A percentile compares a stretch with the other conserved stretches of the same genome.
Conservation (phyloP, 2,113 vertebrate species). For the Pao palembangensis region DNA sequence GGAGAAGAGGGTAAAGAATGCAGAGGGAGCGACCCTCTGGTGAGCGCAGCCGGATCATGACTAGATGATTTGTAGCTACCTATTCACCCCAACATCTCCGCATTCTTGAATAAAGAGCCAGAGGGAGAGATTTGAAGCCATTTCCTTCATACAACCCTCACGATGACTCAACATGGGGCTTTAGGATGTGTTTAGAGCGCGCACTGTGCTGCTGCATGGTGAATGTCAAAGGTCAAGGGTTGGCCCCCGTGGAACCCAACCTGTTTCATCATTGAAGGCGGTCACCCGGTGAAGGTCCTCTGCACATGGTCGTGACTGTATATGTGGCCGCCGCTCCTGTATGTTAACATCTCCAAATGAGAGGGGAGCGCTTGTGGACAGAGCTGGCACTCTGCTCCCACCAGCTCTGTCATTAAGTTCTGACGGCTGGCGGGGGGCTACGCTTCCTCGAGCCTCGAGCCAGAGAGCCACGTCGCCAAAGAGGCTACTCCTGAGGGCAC, state of each 20-base stretch:
- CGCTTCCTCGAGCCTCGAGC: conserved; percentile 14
- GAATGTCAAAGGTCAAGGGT: too few relatives aligned
- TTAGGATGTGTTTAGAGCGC: not conserved
- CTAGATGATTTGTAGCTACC: conserved; percentile 1
- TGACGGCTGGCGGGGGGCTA: conserved; percentile 32
- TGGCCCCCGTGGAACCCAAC: too few relatives aligned
- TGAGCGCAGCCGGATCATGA: not conserved
- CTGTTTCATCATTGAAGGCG: too few relatives aligned
- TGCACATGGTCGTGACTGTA: not conserved
- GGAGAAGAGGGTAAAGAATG: conserved; percentile 21
- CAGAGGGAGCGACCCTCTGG: conserved; percentile 20
- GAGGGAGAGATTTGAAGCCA: not conserved
- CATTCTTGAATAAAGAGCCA: not conserved
- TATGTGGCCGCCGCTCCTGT: conserved; percentile 7
- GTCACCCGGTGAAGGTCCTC: not conserved
- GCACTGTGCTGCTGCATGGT: too few relatives aligned
- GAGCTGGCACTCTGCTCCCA: conserved; percentile 39
- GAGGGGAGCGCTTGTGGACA: conserved; percentile 40
- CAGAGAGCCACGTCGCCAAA: not conserved
- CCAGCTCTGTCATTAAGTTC: conserved; percentile 55
- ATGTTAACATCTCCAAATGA: conserved; percentile 48
- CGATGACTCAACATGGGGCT: conserved; percentile 22
- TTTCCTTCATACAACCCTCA: conserved; percentile 21
- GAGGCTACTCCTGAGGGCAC: conserved; percentile 17
- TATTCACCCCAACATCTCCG: too few relatives aligned